A percentile compares a stretch with the other conserved stretches of the same genome.
Evolutionary conservation across 2,113 vertebrate genomes (phyloP).

Genomic region (Spea multiplicata): DNA sequence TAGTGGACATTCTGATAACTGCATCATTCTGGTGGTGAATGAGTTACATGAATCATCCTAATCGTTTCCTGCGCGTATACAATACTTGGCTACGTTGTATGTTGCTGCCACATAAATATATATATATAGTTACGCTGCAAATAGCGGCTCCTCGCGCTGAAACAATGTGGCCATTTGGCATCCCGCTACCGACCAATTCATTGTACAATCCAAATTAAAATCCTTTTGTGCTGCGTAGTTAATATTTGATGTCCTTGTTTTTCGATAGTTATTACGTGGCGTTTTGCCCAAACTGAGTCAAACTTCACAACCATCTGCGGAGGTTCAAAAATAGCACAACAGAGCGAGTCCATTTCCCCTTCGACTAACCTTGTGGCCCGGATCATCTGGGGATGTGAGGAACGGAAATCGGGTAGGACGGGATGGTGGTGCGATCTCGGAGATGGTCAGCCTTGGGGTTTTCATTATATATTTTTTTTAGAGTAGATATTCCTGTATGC

Average conservation of each 20-base stretch:
- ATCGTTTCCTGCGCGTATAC: background rate
- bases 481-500: background rate
- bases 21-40: background rate
- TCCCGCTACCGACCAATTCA: conserved; percentile 54
- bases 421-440: background rate
- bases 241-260: conserved; percentile 58
- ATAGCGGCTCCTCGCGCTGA: conserved; percentile 47
- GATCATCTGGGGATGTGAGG: background rate
- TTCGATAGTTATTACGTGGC: conserved; percentile 55
- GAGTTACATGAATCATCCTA: background rate
- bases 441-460: background rate
- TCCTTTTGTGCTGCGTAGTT: conserved; percentile 54
- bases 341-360: conserved; percentile 14
- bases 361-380: conserved; percentile 28
- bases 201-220: conserved; percentile 58
- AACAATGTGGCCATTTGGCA: conserved; percentile 51
- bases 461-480: background rate
- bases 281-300: conserved; percentile 48
- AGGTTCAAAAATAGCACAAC: conserved; percentile 43
- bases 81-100: background rate
- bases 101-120: conserved; percentile 24
- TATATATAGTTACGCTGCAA: conserved; percentile 53
- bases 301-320: conserved; percentile 1
- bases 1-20: background rate
- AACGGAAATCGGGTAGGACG: background rate